A percentile compares a stretch with the other conserved stretches of the same genome.
Evolutionary conservation across 2,888 invertebrate species (phyloP).

Genomic region (Apantesis nais): DNA sequence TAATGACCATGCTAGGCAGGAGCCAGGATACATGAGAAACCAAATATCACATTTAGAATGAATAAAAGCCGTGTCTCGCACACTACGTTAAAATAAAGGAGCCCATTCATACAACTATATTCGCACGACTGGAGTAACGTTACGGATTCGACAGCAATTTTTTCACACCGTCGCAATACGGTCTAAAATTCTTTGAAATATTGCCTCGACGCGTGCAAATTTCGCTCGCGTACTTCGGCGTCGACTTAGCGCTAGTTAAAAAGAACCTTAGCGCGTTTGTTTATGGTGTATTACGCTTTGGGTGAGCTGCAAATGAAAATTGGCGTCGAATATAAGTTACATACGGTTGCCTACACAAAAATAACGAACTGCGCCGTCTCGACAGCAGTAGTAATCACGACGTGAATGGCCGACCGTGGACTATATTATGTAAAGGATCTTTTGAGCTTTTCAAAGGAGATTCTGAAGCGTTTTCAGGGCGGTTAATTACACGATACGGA

Average conservation of each 20-base stretch:
- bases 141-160: conserved; percentile 48
- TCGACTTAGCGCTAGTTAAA: conserved; percentile 35
- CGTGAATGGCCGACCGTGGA: conserved; percentile 72
- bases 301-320: conserved; percentile 47
- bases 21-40: conserved; percentile 31
- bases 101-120: conserved; percentile 47
- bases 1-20: conserved; percentile 14
- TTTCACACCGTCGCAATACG: conserved; percentile 57
- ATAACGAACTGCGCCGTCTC: conserved; percentile 79
- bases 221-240: conserved; percentile 39
- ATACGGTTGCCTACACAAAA: conserved; percentile 84
- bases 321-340: conserved; percentile 65
- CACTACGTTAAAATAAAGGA: conserved; percentile 42
- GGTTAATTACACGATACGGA: conserved; percentile 74
- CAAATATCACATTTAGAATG: conserved; percentile 41
- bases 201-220: conserved; percentile 59
- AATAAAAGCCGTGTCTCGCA: conserved; percentile 42
- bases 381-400: conserved; percentile 73
- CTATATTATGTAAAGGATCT: conserved; percentile 78
- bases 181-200: conserved; percentile 59
- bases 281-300: conserved; percentile 50
- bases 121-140: conserved; percentile 37
- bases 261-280: conserved; percentile 31
- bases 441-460: conserved; percentile 75
- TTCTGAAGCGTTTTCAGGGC: conserved; percentile 67